phyloP scores from a whole-genome alignment of 2,888 invertebrate species.

The Zootermopsis nevadensis region DNA sequence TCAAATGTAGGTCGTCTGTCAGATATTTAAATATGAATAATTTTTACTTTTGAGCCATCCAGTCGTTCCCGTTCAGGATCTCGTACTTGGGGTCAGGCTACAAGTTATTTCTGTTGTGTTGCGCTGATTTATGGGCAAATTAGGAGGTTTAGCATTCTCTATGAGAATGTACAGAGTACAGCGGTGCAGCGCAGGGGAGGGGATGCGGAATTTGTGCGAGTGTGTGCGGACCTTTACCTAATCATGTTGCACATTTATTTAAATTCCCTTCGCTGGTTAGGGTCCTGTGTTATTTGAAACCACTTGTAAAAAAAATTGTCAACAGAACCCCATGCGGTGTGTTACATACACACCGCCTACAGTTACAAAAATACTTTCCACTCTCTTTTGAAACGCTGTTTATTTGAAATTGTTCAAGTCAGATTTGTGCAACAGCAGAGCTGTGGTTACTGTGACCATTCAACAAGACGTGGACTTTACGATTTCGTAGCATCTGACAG shows the following conservation, averaged over 20 bases:
- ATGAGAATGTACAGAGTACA: background rate
- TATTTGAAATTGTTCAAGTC: background rate
- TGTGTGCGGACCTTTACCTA: background rate
- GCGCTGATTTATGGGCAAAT: slow-evolving; percentile 32
- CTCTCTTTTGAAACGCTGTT: background rate
- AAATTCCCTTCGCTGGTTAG: background rate
- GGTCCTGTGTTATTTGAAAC: slow-evolving; percentile 5
- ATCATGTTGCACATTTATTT: slow-evolving; percentile 36
- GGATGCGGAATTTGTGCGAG: background rate
- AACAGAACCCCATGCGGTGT: background rate
- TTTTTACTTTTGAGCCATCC: background rate
- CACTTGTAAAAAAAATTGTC: slow-evolving; percentile 21
- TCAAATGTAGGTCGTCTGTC: too few species aligned
- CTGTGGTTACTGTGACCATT: too few species aligned
- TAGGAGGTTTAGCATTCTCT: slow-evolving; percentile 14
- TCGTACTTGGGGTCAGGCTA: background rate
- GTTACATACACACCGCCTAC: background rate
- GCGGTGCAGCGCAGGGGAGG: background rate
- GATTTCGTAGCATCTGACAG: too few species aligned
- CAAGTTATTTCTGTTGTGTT: slow-evolving; percentile 1
- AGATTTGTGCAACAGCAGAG: background rate
- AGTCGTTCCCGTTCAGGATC: background rate
- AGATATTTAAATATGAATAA: background rate
- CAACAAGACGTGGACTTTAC: too few species aligned
- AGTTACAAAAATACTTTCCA: background rate